Evolutionary conservation across 1,140 invertebrate species (phyloP).

Genomic region (Drosophila dunni): DNA sequence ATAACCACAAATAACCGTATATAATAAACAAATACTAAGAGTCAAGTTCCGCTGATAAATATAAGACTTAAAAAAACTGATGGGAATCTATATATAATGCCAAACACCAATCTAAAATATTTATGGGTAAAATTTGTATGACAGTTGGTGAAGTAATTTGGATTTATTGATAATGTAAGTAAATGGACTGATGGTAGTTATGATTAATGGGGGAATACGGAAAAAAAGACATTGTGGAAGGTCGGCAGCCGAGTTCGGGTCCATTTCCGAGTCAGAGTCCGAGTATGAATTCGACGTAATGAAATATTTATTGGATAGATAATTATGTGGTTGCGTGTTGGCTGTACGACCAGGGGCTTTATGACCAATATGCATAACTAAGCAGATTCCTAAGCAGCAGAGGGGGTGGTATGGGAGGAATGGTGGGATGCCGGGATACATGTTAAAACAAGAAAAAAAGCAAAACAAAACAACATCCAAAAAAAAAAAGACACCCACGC

Average conservation of each 20-base stretch:
- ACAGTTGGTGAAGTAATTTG: background rate
- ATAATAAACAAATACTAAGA: no score
- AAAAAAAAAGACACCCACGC: conserved; percentile 62
- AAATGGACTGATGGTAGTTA: conserved; percentile 1
- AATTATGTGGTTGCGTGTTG: conserved; percentile 35
- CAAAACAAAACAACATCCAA: background rate
- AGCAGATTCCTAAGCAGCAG: conserved; percentile 4
- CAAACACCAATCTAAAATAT: background rate
- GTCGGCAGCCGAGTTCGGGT: background rate
- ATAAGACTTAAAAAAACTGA: no score
- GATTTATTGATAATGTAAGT: background rate
- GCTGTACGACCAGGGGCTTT: background rate
- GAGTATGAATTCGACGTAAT: conserved; percentile 6
- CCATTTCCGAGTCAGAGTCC: no score
- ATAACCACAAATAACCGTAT: no score
- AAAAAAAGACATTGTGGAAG: background rate
- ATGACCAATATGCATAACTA: conserved; percentile 19
- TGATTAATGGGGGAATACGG: background rate
- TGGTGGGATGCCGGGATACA: background rate
- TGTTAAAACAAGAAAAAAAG: background rate
- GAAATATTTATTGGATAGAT: conserved; percentile 31
- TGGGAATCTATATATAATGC: background rate
- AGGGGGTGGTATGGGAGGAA: background rate
- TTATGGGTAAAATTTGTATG: background rate
- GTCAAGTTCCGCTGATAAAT: no score